These are phyloP conservation scores for Zoroaster sp. DNA, from an alignment of 53 echinoderm and acorn worm species.

Conservation along the genomic window DNA sequence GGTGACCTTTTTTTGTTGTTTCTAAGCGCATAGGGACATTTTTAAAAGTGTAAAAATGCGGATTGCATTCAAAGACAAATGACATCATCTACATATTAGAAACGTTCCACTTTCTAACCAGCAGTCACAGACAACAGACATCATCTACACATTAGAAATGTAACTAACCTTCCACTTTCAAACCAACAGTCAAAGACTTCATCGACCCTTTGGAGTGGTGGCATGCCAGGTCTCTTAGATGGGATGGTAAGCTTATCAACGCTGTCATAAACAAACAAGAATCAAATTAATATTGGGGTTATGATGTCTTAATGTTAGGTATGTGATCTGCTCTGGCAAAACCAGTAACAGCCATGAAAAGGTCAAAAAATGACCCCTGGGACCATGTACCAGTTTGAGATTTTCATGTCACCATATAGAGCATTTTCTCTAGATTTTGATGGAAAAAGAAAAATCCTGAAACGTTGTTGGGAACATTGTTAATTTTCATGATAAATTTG, in stretches of 20 bases:
- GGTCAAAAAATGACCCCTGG: neutral
- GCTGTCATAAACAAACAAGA: conserved; percentile 30
- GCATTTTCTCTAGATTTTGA: too few relatives aligned
- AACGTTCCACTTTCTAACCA: conserved; percentile 99
- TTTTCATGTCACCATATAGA: too few relatives aligned
- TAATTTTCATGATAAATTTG: too few relatives aligned
- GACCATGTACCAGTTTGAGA: too few relatives aligned
- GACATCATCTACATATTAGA: neutral
- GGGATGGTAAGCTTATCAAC: conserved; percentile 95
- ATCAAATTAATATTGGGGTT: neutral
- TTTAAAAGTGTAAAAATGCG: too few relatives aligned
- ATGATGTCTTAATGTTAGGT: neutral
- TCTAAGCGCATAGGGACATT: too few relatives aligned
- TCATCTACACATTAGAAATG: neutral
- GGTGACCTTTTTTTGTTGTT: too few relatives aligned
- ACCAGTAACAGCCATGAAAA: neutral
- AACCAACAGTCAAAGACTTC: conserved; percentile 99
- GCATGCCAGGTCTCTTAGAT: conserved; percentile 90
- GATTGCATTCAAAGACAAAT: neutral
- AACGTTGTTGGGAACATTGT: too few relatives aligned
- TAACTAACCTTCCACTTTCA: conserved; percentile 95
- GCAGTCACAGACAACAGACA: conserved; percentile 87
- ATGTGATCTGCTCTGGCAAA: neutral
- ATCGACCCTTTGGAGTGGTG: conserved; percentile 76
- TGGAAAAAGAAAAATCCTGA: too few relatives aligned